These are phyloP conservation scores for Lophius piscatorius DNA, from an alignment of 2,113 vertebrate genomes.

Conservation along the genomic window DNA sequence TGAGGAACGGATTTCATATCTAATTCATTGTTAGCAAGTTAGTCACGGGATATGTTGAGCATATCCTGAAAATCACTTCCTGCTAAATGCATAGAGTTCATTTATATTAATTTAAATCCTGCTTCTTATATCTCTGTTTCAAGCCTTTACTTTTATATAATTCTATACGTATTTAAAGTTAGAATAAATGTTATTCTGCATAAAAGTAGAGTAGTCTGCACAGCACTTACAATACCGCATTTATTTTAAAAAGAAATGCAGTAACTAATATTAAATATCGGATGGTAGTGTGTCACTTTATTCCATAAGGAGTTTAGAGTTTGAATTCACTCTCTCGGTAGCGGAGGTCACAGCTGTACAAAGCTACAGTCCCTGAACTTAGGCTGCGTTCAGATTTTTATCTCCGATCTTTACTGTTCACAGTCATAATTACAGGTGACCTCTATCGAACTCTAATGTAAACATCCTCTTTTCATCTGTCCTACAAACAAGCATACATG, in stretches of 20 bases:
- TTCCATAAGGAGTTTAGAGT: slow-evolving; percentile 4
- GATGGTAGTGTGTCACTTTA: background rate
- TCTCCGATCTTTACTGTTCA: too few relatives aligned
- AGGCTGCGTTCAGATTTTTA: too few relatives aligned
- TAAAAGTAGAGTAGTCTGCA: slow-evolving; percentile 3
- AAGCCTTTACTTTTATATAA: slow-evolving; percentile 31
- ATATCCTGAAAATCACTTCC: slow-evolving; percentile 53
- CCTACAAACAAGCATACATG: too few relatives aligned
- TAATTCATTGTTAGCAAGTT: slow-evolving; percentile 10
- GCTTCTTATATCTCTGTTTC: slow-evolving; percentile 50
- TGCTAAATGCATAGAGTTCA: slow-evolving; percentile 46
- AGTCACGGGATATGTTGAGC: slow-evolving; percentile 75
- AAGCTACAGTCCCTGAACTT: slow-evolving; percentile 32
- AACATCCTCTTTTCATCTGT: too few relatives aligned
- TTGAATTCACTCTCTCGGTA: slow-evolving; percentile 1
- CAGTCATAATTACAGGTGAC: too few relatives aligned
- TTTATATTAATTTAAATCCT: slow-evolving; percentile 70
- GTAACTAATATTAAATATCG: background rate
- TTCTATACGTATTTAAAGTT: slow-evolving; percentile 16
- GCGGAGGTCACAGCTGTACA: slow-evolving; percentile 37
- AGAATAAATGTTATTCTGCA: slow-evolving; percentile 11
- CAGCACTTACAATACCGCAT: slow-evolving; percentile 13
- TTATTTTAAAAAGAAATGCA: background rate
- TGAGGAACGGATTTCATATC: slow-evolving; percentile 18
- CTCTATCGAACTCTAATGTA: too few relatives aligned